phyloP scores from a whole-genome alignment of 2,797 vertebrate species.

The Hephaestus fuliginosus region DNA sequence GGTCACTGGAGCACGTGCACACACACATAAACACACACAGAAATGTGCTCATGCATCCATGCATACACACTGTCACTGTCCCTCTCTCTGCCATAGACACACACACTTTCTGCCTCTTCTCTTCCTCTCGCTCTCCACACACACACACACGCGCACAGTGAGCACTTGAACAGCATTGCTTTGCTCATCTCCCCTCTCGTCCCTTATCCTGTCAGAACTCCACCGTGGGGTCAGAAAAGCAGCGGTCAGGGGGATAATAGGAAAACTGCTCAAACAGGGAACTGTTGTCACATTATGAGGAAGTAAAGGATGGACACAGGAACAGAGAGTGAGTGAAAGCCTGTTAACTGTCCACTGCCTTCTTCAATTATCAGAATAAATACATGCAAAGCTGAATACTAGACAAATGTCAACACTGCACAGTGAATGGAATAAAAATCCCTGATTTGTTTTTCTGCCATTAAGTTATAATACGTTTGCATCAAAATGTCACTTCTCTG shows the following conservation, averaged over 20 bases:
- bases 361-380: constrained; percentile 2
- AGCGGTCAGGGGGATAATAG: constrained; percentile 73
- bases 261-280: constrained; percentile 75
- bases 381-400: not conserved
- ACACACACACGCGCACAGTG: constrained; percentile 11
- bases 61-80: constrained; percentile 59
- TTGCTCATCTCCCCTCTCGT: constrained; percentile 64
- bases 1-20: constrained; percentile 71
- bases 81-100: constrained; percentile 25
- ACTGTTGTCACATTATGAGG: constrained; percentile 76
- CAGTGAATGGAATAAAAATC: not conserved
- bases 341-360: constrained; percentile 18
- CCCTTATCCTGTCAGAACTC: constrained; percentile 77
- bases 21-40: constrained; percentile 15
- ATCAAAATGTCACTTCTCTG: not conserved
- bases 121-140: constrained; percentile 2
- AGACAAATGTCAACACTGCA: not conserved
- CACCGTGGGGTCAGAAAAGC: constrained; percentile 77
- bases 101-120: constrained; percentile 23
- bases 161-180: constrained; percentile 65
- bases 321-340: not conserved
- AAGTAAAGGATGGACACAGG: constrained; percentile 32
- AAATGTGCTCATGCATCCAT: constrained; percentile 52
- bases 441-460: not conserved
- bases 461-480: not conserved